Conservation (phyloP, 2,888 invertebrate genomes). For the Taenaris catops region DNA sequence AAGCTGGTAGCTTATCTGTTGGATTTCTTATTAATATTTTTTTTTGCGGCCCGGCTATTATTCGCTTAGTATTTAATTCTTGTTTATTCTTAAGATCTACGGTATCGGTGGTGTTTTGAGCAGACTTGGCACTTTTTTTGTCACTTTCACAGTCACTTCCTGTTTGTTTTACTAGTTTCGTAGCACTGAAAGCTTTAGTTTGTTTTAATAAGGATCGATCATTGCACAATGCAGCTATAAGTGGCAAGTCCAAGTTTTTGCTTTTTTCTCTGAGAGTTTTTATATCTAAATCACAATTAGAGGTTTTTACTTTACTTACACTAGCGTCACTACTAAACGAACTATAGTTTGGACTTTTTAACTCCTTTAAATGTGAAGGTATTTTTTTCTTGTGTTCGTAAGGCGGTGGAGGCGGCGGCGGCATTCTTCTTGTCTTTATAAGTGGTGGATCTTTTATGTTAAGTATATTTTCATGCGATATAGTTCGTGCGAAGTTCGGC, state of each 20-base stretch:
- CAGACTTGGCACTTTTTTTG: slow-evolving; percentile 59
- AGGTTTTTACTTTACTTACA: slow-evolving; percentile 55
- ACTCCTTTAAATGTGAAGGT: slow-evolving; percentile 74
- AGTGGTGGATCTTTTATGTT: slow-evolving; percentile 76
- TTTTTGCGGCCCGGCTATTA: slow-evolving; percentile 82
- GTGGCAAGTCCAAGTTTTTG: slow-evolving; percentile 92
- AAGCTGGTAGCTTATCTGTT: slow-evolving; percentile 86
- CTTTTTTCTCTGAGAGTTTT: slow-evolving; percentile 92
- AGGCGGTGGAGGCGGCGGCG: slow-evolving; percentile 77
- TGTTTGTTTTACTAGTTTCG: slow-evolving; percentile 77
- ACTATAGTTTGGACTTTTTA: slow-evolving; percentile 39
- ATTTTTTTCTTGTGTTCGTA: slow-evolving; percentile 71
- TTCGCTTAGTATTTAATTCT: slow-evolving; percentile 81
- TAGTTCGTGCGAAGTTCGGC: slow-evolving; percentile 82
- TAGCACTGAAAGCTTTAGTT: slow-evolving; percentile 91
- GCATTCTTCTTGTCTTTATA: slow-evolving; percentile 73
- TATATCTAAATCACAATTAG: slow-evolving; percentile 84
- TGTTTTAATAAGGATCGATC: slow-evolving; percentile 94
- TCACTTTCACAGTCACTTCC: slow-evolving; percentile 69
- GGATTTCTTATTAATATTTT: slow-evolving; percentile 83
- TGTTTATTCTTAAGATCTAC: slow-evolving; percentile 65
- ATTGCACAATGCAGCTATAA: slow-evolving; percentile 96
- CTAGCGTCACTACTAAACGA: slow-evolving; percentile 44
- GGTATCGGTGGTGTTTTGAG: slow-evolving; percentile 67
- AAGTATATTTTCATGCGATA: slow-evolving; percentile 90